A percentile compares a stretch with the other conserved stretches of the same genome.
Conservation (phyloP, 2,113 vertebrate species). For the Sinocyclocheilus anshuiensis region DNA sequence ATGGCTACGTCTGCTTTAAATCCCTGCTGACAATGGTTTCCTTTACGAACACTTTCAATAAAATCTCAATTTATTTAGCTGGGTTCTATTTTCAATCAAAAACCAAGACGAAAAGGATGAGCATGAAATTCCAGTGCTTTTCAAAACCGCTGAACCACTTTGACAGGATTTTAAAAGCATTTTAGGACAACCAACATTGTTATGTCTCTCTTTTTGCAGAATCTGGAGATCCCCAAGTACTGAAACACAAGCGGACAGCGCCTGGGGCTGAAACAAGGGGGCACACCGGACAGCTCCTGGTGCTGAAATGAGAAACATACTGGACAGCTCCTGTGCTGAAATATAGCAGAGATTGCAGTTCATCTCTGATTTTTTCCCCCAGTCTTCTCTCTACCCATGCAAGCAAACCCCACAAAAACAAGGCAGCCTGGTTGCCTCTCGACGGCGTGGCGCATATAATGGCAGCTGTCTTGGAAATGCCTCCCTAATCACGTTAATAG, state of each 20-base stretch:
- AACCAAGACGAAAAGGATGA: background rate
- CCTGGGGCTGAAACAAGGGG: background rate
- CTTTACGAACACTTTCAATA: background rate
- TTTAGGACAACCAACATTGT: background rate
- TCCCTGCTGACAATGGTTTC: slow-evolving; percentile 3
- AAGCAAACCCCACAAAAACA: slow-evolving; percentile 36
- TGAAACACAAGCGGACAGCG: slow-evolving; percentile 1
- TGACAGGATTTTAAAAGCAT: background rate
- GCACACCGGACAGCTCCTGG: slow-evolving; percentile 77
- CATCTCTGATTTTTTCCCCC: slow-evolving; percentile 8
- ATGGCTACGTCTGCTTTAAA: slow-evolving; percentile 1
- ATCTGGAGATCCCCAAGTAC: slow-evolving; percentile 4
- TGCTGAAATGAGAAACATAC: slow-evolving; percentile 71
- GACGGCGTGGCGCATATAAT: slow-evolving; percentile 74
- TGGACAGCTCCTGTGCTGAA: slow-evolving; percentile 39
- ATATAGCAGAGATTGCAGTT: slow-evolving; percentile 25
- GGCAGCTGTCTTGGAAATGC: slow-evolving; percentile 81
- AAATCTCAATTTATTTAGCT: background rate
- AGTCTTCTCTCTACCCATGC: slow-evolving; percentile 12
- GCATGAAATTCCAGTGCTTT: background rate
- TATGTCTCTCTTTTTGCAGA: background rate
- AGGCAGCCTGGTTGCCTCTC: slow-evolving; percentile 51
- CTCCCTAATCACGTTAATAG: slow-evolving; percentile 86
- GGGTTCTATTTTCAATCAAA: slow-evolving; percentile 20
- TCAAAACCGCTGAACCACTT: background rate